Evolutionary conservation across 1,140 invertebrate species (phyloP), one percentile per base, ranked within the genome.

Genomic region (Trachymyrmex septentrionalis): DNA sequence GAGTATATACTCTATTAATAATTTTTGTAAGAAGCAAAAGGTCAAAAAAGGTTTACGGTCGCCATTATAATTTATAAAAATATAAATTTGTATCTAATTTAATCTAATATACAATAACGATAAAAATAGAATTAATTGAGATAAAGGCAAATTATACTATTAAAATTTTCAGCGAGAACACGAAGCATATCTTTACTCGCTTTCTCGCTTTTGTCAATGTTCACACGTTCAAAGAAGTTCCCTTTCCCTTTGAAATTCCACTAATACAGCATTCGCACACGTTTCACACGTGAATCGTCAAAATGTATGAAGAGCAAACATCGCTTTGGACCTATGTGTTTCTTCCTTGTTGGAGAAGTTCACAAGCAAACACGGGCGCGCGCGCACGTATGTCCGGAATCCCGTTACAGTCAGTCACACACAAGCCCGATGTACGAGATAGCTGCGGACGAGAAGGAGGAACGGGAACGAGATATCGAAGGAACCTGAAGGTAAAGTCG

Each of bases 381-480:
- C 66, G 86, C 78, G 67, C 55, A n/a, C n/a, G 61, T 38, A 72
- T 27, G 67, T 38, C n/a, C 85, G 55, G 55, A 89, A 90, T 90
- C 88, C 88, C 88, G 88, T 90, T 90, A 90, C 53, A 87, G 76
- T 80, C 85, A 72, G 87, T 73, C 78, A 75, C 66, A 75, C 66
- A 84, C 63, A 82, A 57, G 59, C 53, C 61, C 88, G 69, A 72
- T 69, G 21, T 80, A 38, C 30, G 77, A 72, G 77, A 72, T 44
- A 71, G 50, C 24, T 53, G 67, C 61, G 21, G 24, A 78, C 55
- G 80, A 44, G 59, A 86, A 71, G 87, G 61, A 92, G 85, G 85
- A 64, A 81, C 78, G 76, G 59, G 72, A 48, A 75, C 69, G 87
- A 84, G 5, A 64, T 67, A 61, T 75, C 69, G 69, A n/a, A 61